phyloP scores from a whole-genome alignment of 2,797 vertebrate genomes.

The Arvicola amphibius region DNA sequence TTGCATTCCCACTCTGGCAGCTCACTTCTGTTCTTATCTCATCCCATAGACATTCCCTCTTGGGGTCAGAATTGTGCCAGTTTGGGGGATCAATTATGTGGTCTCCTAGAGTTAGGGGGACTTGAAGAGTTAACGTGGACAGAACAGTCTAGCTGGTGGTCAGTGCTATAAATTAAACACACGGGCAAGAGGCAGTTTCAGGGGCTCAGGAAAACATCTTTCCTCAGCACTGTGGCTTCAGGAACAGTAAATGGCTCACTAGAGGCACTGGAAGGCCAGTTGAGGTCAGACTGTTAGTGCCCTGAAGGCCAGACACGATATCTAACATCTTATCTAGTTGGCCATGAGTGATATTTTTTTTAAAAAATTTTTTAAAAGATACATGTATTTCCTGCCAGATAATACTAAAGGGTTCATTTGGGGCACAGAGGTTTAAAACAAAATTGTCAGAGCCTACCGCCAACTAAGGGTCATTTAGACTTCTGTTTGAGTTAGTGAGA shows the following conservation, averaged over 20 bases:
- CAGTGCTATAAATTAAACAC: background rate
- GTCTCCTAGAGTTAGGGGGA: background rate
- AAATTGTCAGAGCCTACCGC: background rate
- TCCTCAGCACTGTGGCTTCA: background rate
- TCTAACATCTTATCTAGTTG: background rate
- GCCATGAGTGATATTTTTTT: background rate
- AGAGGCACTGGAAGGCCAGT: background rate
- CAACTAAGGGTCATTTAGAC: slow-evolving; percentile 15
- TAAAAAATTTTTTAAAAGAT: slow-evolving; percentile 18
- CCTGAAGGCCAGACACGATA: background rate
- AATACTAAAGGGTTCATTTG: background rate
- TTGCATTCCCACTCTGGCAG: background rate
- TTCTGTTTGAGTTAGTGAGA: background rate
- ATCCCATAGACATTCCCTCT: background rate
- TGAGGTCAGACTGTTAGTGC: background rate
- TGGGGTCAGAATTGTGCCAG: background rate
- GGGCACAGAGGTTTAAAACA: background rate
- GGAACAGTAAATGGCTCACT: background rate
- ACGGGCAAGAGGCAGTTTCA: background rate
- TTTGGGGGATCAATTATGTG: background rate
- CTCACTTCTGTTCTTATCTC: background rate
- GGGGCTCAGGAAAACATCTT: background rate
- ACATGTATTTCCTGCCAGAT: slow-evolving; percentile 2
- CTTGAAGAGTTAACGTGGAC: background rate
- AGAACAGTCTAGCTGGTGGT: background rate